Evolutionary conservation across 2,888 invertebrate species (phyloP).

Genomic region (Drosophila diplacantha): DNA sequence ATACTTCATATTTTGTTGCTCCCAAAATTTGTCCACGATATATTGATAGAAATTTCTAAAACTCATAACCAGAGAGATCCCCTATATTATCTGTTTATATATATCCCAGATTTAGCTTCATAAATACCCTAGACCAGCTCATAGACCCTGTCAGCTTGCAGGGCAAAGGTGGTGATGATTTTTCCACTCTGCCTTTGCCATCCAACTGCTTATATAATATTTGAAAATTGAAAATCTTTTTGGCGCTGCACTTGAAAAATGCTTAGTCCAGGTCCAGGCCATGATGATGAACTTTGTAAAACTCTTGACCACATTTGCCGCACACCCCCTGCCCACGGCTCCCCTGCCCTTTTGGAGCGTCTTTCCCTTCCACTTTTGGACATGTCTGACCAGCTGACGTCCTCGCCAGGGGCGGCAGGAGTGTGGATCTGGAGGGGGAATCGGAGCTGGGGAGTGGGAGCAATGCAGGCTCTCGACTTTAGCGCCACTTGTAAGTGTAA

Average conservation of each 20-base stretch:
- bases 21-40: background rate
- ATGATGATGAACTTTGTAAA: slow-evolving; percentile 68
- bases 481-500: slow-evolving; percentile 72
- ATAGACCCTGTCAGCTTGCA: background rate
- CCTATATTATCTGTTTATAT: too few relatives aligned
- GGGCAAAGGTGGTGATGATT: slow-evolving; percentile 39
- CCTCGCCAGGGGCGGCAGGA: slow-evolving; percentile 9
- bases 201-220: slow-evolving; percentile 63
- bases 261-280: slow-evolving; percentile 51
- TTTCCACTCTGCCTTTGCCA: slow-evolving; percentile 46
- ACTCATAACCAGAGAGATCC: background rate
- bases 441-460: slow-evolving; percentile 12
- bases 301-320: slow-evolving; percentile 68
- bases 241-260: slow-evolving; percentile 67
- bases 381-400: slow-evolving; percentile 67
- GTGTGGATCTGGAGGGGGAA: background rate
- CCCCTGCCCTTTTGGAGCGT: slow-evolving; percentile 4
- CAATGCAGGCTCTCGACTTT: slow-evolving; percentile 62
- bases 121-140: background rate
- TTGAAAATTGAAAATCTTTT: slow-evolving; percentile 69
- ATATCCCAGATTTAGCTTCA: background rate
- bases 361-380: slow-evolving; percentile 50
- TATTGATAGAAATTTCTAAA: background rate
- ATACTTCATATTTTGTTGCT: background rate
- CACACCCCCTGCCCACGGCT: slow-evolving; percentile 11